A percentile compares a stretch with the other conserved stretches of the same genome.
phyloP scores from a whole-genome alignment of 2,797 vertebrate genomes.

The Salmo trutta region DNA sequence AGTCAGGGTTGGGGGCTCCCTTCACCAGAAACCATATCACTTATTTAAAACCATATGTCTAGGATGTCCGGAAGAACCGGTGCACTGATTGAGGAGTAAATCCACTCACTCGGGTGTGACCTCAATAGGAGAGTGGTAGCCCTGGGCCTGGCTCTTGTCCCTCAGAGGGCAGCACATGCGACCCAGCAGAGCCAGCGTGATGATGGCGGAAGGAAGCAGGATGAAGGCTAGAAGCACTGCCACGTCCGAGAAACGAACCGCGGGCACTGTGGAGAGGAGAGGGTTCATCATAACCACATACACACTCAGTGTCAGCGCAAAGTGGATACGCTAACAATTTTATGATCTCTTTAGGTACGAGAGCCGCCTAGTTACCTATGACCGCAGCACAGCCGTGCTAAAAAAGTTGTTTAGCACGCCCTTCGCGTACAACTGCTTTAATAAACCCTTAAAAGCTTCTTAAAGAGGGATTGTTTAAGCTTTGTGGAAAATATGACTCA shows the following conservation, averaged over 20 bases:
- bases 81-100: constrained; percentile 37
- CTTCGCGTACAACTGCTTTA: background rate
- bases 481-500: background rate
- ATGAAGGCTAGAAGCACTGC: constrained; percentile 82
- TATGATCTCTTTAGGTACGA: background rate
- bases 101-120: constrained; percentile 84
- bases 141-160: constrained; percentile 48
- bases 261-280: constrained; percentile 53
- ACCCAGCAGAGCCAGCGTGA: constrained; percentile 79
- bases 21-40: background rate
- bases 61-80: constrained; percentile 39
- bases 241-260: constrained; percentile 79
- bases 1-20: background rate
- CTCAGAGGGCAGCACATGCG: constrained; percentile 77
- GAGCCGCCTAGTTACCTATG: no score
- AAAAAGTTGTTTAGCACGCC: no score
- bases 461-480: no score
- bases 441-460: no score
- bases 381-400: no score
- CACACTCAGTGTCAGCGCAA: background rate
- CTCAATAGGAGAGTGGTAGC: constrained; percentile 87
- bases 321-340: background rate
- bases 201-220: constrained; percentile 81
- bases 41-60: background rate
- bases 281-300: background rate